Percentiles rank a stretch among this genome's conserved stretches.
Evolutionary conservation across 2,113 vertebrate species (phyloP).

Genomic region (Anas platyrhynchos): DNA sequence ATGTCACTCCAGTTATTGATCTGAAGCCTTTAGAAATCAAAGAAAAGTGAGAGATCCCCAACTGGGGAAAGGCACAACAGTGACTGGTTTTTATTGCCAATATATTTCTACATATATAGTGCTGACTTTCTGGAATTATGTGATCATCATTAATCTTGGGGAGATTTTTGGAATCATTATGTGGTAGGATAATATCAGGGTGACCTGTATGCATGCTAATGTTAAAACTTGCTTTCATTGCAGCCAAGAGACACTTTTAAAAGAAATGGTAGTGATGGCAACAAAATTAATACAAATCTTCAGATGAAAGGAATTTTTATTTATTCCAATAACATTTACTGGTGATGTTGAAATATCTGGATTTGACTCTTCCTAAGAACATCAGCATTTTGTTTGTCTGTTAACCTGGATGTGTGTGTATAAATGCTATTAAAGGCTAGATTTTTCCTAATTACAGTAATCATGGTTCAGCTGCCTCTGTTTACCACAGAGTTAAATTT

Average conservation of each 20-base stretch:
- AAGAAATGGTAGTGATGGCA: background rate
- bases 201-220: conserved; percentile 52
- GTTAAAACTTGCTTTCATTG: conserved; percentile 8
- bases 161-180: conserved; percentile 74
- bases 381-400: background rate
- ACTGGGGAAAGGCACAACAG: conserved; percentile 77
- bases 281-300: background rate
- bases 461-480: background rate
- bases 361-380: background rate
- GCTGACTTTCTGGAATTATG: conserved; percentile 76
- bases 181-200: conserved; percentile 64
- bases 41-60: conserved; percentile 80
- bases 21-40: conserved; percentile 82
- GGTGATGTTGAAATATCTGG: background rate
- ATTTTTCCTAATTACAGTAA: background rate
- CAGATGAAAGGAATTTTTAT: background rate
- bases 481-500: background rate
- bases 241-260: background rate
- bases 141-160: conserved; percentile 76
- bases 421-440: background rate
- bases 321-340: background rate
- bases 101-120: conserved; percentile 80
- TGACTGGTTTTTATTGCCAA: conserved; percentile 80
- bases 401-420: background rate
- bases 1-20: conserved; percentile 85